Percentiles rank a stretch among this genome's conserved stretches.
Conservation (phyloP, 2,888 invertebrate species). For the Eupelmus urozonus region DNA sequence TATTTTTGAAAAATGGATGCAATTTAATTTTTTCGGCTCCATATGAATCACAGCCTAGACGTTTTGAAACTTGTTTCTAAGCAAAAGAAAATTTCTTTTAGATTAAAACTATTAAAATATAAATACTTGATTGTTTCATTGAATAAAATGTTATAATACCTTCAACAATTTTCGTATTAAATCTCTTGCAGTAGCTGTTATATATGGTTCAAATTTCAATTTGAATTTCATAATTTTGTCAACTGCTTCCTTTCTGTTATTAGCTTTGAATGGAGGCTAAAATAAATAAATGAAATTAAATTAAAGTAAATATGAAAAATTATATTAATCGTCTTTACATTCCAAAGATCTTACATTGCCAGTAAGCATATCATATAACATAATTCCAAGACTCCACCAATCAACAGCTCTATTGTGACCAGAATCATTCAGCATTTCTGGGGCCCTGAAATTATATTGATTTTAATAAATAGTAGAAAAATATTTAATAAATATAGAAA, state of each 20-base stretch:
- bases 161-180: conserved; percentile 93
- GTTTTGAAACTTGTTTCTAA: conserved; percentile 84
- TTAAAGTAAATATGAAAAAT: neutral
- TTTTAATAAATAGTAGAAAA: neutral
- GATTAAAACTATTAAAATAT: neutral
- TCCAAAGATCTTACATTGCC: conserved; percentile 84
- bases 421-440: conserved; percentile 96
- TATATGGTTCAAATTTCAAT: conserved; percentile 94
- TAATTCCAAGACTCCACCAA: conserved; percentile 99
- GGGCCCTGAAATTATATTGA: conserved; percentile 86
- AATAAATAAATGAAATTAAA: neutral
- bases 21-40: conserved; percentile 94
- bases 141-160: conserved; percentile 79
- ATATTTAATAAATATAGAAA: conserved; percentile 1
- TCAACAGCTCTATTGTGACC: conserved; percentile 99
- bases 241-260: conserved; percentile 98
- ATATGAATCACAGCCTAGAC: conserved; percentile 89
- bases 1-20: conserved; percentile 96
- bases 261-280: conserved; percentile 97
- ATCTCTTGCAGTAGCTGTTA: conserved; percentile 96
- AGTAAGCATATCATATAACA: conserved; percentile 99
- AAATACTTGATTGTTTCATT: too few species aligned
- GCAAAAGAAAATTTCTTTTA: too few species aligned
- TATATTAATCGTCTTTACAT: too few species aligned
- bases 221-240: conserved; percentile 98